Percentiles rank a stretch among this genome's conserved stretches.
Evolutionary conservation across 2,113 vertebrate genomes (phyloP).

Genomic region (Notarius lentiginosus): DNA sequence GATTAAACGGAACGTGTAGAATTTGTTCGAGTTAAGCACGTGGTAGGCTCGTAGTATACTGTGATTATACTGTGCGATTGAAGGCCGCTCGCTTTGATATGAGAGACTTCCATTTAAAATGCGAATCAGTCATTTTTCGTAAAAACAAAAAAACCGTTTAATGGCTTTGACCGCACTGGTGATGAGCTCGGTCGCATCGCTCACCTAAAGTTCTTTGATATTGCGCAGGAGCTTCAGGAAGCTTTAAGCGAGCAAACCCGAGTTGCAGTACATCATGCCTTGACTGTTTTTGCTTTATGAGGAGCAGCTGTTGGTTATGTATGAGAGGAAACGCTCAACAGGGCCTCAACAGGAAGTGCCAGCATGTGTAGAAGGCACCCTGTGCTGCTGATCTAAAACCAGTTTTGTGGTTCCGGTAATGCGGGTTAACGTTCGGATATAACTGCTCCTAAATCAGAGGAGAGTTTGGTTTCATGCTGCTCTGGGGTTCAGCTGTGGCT

Average conservation of each 20-base stretch:
- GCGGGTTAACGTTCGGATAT: conserved; percentile 7
- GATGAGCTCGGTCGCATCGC: not conserved
- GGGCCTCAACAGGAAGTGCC: conserved; percentile 41
- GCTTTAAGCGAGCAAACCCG: not conserved
- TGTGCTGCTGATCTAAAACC: conserved; percentile 32
- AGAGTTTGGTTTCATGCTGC: not conserved
- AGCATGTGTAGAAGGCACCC: conserved; percentile 24
- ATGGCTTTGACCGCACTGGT: not conserved
- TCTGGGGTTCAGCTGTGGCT: conserved; percentile 12
- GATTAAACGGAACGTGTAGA: not conserved
- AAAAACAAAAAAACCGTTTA: not conserved
- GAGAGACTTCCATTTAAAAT: too few species aligned
- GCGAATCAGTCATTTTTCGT: not conserved
- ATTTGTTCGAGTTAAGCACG: too few species aligned
- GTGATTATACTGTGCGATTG: too few species aligned
- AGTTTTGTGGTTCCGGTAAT: conserved; percentile 32
- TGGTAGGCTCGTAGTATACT: not conserved
- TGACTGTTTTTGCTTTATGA: conserved; percentile 38
- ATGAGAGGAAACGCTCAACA: conserved; percentile 32
- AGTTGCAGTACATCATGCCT: not conserved
- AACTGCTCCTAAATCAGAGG: conserved; percentile 27
- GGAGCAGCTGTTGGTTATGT: conserved; percentile 48
- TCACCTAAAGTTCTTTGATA: not conserved
- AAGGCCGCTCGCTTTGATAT: not conserved
- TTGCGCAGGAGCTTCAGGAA: not conserved